Evolutionary conservation across 2,888 invertebrate genomes (phyloP).

Genomic region (Campoplex nolae): DNA sequence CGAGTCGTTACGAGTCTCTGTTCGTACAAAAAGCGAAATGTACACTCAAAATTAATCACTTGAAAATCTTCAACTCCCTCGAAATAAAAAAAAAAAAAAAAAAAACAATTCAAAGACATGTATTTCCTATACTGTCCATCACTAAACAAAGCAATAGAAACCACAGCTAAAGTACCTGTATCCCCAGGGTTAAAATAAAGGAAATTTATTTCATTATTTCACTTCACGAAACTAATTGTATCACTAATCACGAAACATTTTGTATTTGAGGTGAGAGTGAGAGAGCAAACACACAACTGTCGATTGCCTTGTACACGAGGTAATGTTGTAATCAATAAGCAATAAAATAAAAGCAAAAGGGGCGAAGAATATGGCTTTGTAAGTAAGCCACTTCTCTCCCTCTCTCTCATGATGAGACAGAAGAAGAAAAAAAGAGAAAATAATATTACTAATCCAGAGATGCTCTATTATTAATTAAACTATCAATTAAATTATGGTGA

Average conservation of each 20-base stretch:
- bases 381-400: constrained; percentile 46
- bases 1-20: background rate
- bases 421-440: constrained; percentile 58
- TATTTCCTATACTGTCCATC: background rate
- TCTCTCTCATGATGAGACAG: constrained; percentile 57
- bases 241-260: constrained; percentile 13
- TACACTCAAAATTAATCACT: background rate
- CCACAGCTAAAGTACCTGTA: background rate
- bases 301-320: constrained; percentile 55
- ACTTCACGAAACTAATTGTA: too few relatives aligned
- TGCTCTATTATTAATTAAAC: constrained; percentile 75
- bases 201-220: background rate
- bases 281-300: constrained; percentile 15
- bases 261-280: constrained; percentile 12
- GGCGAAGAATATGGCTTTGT: constrained; percentile 62
- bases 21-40: background rate
- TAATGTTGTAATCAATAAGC: constrained; percentile 81
- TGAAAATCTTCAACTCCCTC: background rate
- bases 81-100: background rate
- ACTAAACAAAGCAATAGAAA: background rate
- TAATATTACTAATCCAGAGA: constrained; percentile 73
- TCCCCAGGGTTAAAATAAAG: background rate
- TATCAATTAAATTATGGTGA: constrained; percentile 70
- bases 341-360: constrained; percentile 72
- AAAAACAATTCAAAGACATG: background rate